Base-by-base conservation (phyloP, 2,797 vertebrate genomes). In the Rhinella marina region DNA sequence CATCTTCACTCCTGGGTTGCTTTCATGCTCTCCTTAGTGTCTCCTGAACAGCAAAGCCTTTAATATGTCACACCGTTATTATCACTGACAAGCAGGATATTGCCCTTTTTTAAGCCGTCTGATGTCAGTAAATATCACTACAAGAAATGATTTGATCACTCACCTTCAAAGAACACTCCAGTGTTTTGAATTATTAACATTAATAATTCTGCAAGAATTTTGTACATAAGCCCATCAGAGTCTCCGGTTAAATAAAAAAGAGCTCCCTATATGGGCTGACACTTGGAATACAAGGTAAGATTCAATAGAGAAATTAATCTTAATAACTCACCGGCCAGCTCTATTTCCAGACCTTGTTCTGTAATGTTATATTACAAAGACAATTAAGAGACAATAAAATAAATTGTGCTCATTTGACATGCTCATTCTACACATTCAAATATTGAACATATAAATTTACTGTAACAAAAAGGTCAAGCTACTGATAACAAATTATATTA, bases 71-170 rank as follows among this genome's bases (percentile, higher is more conserved):
- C 59, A 85, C 56, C 68, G 56, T 75, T 86, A 76, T 84, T 85
- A 85, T 85, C 85, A 88, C 88, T 88, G 87, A 84, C 88, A 82
- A 81, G 78, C 61, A 75, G 50, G 48, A 88, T 86, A 86, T 82
- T 88, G 88, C 68, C 88, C 82, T 84, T 88, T 88, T 84, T 88
- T 56, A 87, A 83, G 86, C 72, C 29, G 23, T 66, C 59, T 57
- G 81, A 84, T 88, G 87, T 84, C 81, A 88, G 87, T 84, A 88
- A 88, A 88, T 88, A 88, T 88, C 87, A 88, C 81, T 83, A 83
- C 81, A 83, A 84, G 87, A 48, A 79, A 84, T 84, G 73, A 88
- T 86, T 86, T 88, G 83, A 88, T 88, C 78, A 86, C 68, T 75
- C 66, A 80, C 84, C 83, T 82, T 86, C 68, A 88, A 86, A 86